phyloP scores from a whole-genome alignment of 2,797 vertebrate species.

The Myotis planiceps region DNA sequence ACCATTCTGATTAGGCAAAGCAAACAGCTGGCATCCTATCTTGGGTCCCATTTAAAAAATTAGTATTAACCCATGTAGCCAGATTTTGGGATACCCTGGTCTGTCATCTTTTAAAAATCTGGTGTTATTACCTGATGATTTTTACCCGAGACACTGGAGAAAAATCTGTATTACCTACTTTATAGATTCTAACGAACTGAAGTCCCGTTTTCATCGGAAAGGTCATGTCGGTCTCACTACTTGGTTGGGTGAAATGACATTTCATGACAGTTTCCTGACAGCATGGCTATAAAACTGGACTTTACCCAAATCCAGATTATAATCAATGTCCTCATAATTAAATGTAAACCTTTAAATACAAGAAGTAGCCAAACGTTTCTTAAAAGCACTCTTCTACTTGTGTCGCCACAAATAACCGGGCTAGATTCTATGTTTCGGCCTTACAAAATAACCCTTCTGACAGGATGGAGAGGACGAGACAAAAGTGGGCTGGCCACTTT shows the following conservation, averaged over 20 bases:
- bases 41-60: neutral
- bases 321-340: neutral
- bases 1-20: neutral
- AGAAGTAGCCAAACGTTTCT: neutral
- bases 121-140: neutral
- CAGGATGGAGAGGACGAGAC: neutral
- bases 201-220: neutral
- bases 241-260: neutral
- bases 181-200: neutral
- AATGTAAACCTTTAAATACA: constrained; percentile 36
- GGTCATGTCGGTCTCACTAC: neutral
- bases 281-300: neutral
- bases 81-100: neutral
- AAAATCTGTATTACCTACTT: neutral
- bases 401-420: neutral
- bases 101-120: neutral
- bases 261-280: neutral
- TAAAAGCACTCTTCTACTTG: neutral
- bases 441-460: neutral
- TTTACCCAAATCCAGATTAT: neutral
- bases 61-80: neutral
- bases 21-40: neutral
- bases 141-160: neutral
- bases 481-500: neutral
- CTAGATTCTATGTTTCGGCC: neutral